Evolutionary conservation across 2,888 invertebrate genomes (phyloP).

Genomic region (Invenusta paracnida): DNA sequence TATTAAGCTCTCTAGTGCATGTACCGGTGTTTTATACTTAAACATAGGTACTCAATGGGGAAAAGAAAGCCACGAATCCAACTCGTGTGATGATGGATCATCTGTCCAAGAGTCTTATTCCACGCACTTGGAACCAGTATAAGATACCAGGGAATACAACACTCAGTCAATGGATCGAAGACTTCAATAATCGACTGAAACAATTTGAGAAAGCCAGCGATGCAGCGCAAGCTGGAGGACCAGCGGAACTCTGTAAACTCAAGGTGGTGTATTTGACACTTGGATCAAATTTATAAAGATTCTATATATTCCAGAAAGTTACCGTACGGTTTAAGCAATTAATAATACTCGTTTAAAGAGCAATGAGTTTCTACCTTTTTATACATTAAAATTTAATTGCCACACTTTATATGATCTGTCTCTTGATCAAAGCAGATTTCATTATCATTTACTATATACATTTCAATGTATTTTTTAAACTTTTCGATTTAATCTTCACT

Average conservation of each 20-base stretch:
- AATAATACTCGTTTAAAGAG: too few relatives aligned
- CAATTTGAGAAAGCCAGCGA: slow-evolving; percentile 81
- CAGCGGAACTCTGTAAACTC: slow-evolving; percentile 70
- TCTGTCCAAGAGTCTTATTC: slow-evolving; percentile 89
- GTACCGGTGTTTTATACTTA: too few relatives aligned
- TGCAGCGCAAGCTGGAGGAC: slow-evolving; percentile 77
- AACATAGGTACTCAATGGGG: slow-evolving; percentile 76
- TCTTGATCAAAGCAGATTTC: too few relatives aligned
- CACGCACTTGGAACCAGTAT: slow-evolving; percentile 84
- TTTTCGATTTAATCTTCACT: too few relatives aligned
- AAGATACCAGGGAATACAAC: slow-evolving; percentile 88
- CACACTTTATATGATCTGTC: too few relatives aligned
- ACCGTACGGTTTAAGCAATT: too few relatives aligned
- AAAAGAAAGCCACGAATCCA: slow-evolving; percentile 97
- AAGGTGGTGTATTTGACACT: slow-evolving; percentile 32
- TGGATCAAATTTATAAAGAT: slow-evolving; percentile 1
- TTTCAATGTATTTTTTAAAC: too few relatives aligned
- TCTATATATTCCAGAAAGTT: slow-evolving; percentile 64
- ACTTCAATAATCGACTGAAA: slow-evolving; percentile 85
- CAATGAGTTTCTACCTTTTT: too few relatives aligned
- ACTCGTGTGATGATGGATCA: slow-evolving; percentile 88
- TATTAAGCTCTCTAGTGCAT: too few relatives aligned
- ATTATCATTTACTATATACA: too few relatives aligned
- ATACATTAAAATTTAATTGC: too few relatives aligned
- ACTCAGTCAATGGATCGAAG: slow-evolving; percentile 92